Base-by-base conservation (phyloP, 1,140 invertebrate species). In the Habropoda laboriosa region DNA sequence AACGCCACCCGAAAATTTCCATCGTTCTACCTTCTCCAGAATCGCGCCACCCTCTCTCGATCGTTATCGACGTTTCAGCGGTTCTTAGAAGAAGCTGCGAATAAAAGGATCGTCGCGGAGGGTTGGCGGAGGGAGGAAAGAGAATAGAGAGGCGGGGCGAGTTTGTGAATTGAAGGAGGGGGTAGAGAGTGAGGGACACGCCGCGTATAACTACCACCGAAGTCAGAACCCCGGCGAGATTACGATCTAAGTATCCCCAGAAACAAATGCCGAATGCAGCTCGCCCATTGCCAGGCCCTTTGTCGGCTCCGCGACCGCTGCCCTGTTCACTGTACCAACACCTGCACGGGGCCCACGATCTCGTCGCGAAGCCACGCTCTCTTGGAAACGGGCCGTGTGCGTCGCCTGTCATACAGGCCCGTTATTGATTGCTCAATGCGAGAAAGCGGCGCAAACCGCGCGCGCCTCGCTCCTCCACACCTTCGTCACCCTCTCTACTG, bases 251-350 rank as follows among this genome's bases (percentile, higher is more conserved):
- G 90, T 91, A 92, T 92, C 89, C 81, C 85, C 82, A 87, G 89
- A 90, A 93, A 93, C 91, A 92, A 93, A 92, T 92, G 91, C 90
- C 89, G 86, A 91, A 91, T 91, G 88, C 90, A 90, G 87, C 87
- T 90, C 88, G 85, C 83, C 85, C 86, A 88, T 87, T 85, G 89
- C 76, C 88, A 86, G 78, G 72, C 70, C 86, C 92, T 92, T 93
- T 93, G 92, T 92, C 92, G 92, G 92, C 87, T 79, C 38, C 13
- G 35, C 58, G 79, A 81, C 80, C 77, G 70, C 63, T 86, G 74
- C 76, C 84, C 84, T 90, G 88, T 91, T 91, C 84, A 84, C 79
- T 80, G 87, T 89, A 91, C 90, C 87, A 89, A 92, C 91, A 92
- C 91, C 91, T 92, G 89, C 90, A 76, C 83, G 57, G 32, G 30